phyloP scores from a whole-genome alignment of 2,113 vertebrate genomes.

The Poicephalus meyeri region DNA sequence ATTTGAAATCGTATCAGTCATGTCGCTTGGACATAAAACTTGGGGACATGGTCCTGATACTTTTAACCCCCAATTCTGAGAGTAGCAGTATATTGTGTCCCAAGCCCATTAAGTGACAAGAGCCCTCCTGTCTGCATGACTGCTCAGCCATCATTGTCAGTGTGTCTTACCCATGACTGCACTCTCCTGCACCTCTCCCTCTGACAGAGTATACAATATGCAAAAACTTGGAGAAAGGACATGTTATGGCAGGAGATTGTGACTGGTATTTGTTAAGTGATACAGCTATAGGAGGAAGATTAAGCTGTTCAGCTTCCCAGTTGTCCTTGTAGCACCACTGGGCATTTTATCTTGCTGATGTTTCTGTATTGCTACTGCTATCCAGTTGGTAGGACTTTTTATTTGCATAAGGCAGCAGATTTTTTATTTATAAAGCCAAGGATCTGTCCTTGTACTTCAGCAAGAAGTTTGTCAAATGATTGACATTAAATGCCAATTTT shows the following conservation, averaged over 20 bases:
- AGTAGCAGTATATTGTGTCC: neutral
- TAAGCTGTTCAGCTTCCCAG: neutral
- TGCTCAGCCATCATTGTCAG: neutral
- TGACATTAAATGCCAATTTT: constrained; percentile 37
- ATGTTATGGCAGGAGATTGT: neutral
- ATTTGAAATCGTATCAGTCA: neutral
- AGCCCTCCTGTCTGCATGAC: neutral
- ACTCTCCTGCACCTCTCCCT: neutral
- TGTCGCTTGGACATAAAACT: neutral
- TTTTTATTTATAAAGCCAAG: constrained; percentile 17
- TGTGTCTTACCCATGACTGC: neutral
- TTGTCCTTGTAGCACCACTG: neutral
- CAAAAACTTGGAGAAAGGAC: neutral
- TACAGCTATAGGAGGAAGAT: neutral
- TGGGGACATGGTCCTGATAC: fast-evolving
- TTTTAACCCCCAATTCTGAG: neutral
- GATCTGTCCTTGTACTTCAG: neutral
- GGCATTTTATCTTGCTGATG: constrained; percentile 4
- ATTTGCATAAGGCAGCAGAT: neutral
- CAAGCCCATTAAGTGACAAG: fast-evolving
- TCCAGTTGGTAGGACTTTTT: neutral
- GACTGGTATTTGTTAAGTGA: neutral
- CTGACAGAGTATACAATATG: neutral
- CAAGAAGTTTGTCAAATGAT: constrained; percentile 9
- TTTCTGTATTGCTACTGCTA: neutral